Conservation (phyloP, 2,797 vertebrate genomes). For the Choloepus didactylus region DNA sequence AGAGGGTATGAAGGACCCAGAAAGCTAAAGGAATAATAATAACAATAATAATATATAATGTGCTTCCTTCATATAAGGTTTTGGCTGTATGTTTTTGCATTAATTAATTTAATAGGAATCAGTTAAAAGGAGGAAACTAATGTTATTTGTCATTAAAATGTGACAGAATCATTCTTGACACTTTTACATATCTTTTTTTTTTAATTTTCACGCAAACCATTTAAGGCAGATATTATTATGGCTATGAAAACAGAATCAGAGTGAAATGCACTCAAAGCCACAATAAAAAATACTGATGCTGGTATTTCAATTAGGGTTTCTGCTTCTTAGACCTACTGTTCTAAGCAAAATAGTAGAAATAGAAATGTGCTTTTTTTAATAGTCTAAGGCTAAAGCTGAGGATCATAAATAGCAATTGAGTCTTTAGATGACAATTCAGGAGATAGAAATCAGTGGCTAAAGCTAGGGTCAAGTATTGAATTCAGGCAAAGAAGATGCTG, state of each 20-base stretch:
- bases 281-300: not conserved
- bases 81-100: not conserved
- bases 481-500: not conserved
- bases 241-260: not conserved
- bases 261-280: not conserved
- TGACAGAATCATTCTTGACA: not conserved
- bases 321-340: not conserved
- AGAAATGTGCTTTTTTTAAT: not conserved
- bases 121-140: not conserved
- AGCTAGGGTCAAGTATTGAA: not conserved
- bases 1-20: not conserved
- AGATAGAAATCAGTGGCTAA: not conserved
- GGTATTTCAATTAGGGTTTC: not conserved
- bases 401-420: not conserved
- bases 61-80: not conserved
- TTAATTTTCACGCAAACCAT: not conserved
- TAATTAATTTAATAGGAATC: constrained; percentile 40
- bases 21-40: not conserved
- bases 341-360: not conserved
- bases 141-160: not conserved
- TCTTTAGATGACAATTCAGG: not conserved
- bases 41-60: not conserved
- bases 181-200: not conserved
- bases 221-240: not conserved
- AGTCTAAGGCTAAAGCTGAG: not conserved